Evolutionary conservation across 2,113 vertebrate genomes (phyloP).

Genomic region (Corythoichthys haematopterus): DNA sequence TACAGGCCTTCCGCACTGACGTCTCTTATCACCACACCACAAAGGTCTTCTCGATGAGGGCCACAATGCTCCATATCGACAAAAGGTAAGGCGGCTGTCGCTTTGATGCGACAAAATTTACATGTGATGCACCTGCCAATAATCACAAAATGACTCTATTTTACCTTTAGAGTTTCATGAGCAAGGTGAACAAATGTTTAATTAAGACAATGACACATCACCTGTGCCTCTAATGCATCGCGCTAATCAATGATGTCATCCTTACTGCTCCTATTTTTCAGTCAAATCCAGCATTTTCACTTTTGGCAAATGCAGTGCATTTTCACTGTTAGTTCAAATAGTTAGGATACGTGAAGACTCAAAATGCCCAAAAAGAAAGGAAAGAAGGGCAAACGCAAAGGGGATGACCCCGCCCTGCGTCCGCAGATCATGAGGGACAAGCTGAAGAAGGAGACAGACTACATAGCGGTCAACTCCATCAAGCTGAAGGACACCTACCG

Average conservation of each 20-base stretch:
- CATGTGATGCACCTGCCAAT: too few relatives aligned
- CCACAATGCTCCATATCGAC: too few relatives aligned
- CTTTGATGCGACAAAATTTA: too few relatives aligned
- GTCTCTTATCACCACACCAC: too few relatives aligned
- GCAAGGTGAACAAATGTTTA: too few relatives aligned
- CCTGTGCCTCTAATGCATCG: constrained; percentile 1
- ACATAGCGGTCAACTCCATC: background rate
- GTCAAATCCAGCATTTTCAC: background rate
- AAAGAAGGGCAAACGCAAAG: constrained; percentile 4
- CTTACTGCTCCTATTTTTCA: background rate
- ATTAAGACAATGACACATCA: constrained; percentile 1
- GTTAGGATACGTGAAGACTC: background rate
- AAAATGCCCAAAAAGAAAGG: constrained; percentile 1
- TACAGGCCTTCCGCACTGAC: too few relatives aligned
- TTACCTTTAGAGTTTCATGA: too few relatives aligned
- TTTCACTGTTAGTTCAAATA: background rate
- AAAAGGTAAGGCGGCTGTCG: too few relatives aligned
- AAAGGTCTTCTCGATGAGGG: too few relatives aligned
- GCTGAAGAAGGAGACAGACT: background rate
- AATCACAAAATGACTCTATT: too few relatives aligned
- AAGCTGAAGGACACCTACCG: background rate
- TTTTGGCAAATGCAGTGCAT: background rate
- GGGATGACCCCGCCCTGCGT: constrained; percentile 1
- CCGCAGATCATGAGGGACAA: constrained; percentile 5
- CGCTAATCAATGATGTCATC: constrained; percentile 3